Evolutionary conservation across 2,797 vertebrate genomes (phyloP).

Genomic region (Sebastes umbrosus): DNA sequence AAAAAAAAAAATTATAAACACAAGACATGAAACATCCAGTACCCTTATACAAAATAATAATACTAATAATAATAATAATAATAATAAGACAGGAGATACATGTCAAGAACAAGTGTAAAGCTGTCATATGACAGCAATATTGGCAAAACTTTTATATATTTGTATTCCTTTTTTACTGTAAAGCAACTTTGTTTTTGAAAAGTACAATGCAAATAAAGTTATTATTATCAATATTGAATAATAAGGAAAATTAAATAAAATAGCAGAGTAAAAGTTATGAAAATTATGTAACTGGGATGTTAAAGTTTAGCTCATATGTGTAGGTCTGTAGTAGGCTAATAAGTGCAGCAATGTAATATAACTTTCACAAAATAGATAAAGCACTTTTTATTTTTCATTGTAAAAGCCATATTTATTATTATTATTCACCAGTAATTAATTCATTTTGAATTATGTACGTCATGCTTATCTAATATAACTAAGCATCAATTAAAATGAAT

Average conservation of each 20-base stretch:
- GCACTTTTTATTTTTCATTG: not conserved
- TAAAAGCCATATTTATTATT: not conserved
- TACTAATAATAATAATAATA: too few relatives aligned
- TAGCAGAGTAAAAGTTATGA: not conserved
- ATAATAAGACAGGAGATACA: too few relatives aligned
- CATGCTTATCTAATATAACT: not conserved
- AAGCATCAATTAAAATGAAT: not conserved
- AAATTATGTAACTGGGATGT: not conserved
- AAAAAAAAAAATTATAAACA: too few relatives aligned
- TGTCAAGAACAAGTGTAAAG: too few relatives aligned
- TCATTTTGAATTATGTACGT: not conserved
- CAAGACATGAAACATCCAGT: too few relatives aligned
- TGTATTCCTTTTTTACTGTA: not conserved
- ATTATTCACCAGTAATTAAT: not conserved
- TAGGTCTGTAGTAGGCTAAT: not conserved
- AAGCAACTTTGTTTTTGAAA: not conserved
- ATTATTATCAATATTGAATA: not conserved
- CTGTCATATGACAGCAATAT: too few relatives aligned
- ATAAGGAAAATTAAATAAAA: not conserved
- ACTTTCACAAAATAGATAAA: not conserved
- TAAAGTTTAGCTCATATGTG: not conserved
- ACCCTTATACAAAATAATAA: too few relatives aligned
- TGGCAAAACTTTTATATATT: not conserved
- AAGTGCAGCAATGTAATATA: not conserved
- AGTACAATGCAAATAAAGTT: not conserved